phyloP scores from a whole-genome alignment of 2,113 vertebrate genomes.

The Xiphophorus hellerii region DNA sequence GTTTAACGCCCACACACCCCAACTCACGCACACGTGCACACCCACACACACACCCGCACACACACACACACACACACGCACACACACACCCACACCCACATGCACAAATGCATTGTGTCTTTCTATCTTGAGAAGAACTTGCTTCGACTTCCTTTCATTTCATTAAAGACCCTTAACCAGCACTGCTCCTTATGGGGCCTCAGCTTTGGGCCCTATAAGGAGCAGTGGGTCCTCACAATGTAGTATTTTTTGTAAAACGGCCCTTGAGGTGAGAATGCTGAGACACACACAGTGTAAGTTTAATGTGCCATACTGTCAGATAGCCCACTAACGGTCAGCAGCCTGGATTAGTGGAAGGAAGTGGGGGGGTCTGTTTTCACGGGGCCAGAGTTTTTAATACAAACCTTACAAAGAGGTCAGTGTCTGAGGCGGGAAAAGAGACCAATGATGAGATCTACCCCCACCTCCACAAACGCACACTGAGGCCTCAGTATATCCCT shows the following conservation, averaged over 20 bases:
- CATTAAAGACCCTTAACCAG: too few relatives aligned
- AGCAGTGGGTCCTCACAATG: too few relatives aligned
- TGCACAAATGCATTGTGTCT: too few relatives aligned
- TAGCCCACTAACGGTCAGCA: conserved; percentile 77
- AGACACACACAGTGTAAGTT: neutral
- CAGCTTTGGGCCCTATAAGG: too few relatives aligned
- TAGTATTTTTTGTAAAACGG: too few relatives aligned
- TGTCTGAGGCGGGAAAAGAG: conserved; percentile 61
- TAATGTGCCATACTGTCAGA: conserved; percentile 76
- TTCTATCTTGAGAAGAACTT: too few relatives aligned
- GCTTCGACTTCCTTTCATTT: too few relatives aligned
- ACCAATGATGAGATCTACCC: conserved; percentile 46
- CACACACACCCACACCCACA: too few relatives aligned
- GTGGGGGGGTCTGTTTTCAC: conserved; percentile 69
- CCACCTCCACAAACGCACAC: conserved; percentile 27
- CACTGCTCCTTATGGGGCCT: too few relatives aligned
- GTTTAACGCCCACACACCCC: conserved; percentile 20
- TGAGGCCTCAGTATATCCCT: neutral
- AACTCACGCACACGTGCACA: conserved; percentile 8
- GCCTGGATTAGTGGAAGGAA: conserved; percentile 69
- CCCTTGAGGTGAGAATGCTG: too few relatives aligned
- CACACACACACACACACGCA: too few relatives aligned
- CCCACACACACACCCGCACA: neutral
- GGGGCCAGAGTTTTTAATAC: conserved; percentile 70
- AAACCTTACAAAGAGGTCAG: conserved; percentile 78